Percentiles rank a stretch among this genome's conserved stretches.
Conservation (phyloP, 1,140 invertebrate species). For the Hypothenemus hampei region DNA sequence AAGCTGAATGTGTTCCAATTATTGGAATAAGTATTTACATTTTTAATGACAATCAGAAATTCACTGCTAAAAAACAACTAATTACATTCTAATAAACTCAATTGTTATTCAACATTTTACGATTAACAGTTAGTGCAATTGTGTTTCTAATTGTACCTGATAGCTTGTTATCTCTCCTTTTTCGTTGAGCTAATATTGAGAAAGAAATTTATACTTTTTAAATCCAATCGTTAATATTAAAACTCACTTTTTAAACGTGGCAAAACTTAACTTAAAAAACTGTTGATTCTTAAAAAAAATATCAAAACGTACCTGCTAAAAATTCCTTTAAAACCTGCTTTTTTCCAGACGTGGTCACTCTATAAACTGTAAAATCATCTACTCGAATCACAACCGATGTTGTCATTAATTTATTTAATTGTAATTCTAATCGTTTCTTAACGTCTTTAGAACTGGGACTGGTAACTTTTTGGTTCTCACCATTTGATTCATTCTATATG, state of each 20-base stretch:
- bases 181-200: constrained; percentile 48
- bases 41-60: too few species aligned
- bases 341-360: constrained; percentile 71
- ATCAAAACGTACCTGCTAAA: constrained; percentile 59
- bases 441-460: constrained; percentile 44
- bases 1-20: too few species aligned
- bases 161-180: constrained; percentile 48
- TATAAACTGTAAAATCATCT: constrained; percentile 81
- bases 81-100: too few species aligned
- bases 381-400: constrained; percentile 85
- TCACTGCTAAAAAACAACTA: too few species aligned
- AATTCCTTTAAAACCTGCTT: constrained; percentile 72
- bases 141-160: constrained; percentile 30
- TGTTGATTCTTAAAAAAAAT: constrained; percentile 3
- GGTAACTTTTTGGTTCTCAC: constrained; percentile 8
- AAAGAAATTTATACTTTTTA: background rate
- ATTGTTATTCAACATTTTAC: too few species aligned
- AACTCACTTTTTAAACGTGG: background rate
- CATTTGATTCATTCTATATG: background rate
- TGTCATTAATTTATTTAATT: constrained; percentile 84
- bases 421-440: constrained; percentile 63
- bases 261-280: too few species aligned
- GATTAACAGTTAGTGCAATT: too few species aligned
- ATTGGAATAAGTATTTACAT: too few species aligned
- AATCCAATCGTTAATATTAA: background rate